These are phyloP conservation scores for Andrena trimmerana DNA, from an alignment of 2,888 invertebrate genomes.

Conservation along the genomic window DNA sequence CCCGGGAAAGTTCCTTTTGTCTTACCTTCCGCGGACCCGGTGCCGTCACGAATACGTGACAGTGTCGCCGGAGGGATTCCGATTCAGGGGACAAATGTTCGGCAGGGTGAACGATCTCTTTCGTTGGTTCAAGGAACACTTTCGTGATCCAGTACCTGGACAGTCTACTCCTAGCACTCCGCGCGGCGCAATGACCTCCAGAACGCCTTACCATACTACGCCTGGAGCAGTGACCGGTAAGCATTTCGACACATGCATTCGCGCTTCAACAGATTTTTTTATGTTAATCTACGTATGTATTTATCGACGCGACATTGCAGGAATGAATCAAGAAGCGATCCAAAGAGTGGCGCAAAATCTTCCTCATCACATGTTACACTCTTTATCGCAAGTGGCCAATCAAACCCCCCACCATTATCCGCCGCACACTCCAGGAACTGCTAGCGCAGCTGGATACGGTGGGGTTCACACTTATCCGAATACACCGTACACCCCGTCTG, in stretches of 20 bases:
- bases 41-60: slow-evolving; percentile 97
- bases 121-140: slow-evolving; percentile 99
- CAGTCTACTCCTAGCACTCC: slow-evolving; percentile 91
- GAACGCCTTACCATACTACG: slow-evolving; percentile 87
- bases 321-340: slow-evolving; percentile 89
- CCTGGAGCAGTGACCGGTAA: slow-evolving; percentile 67
- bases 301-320: slow-evolving; percentile 74
- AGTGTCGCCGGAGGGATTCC: slow-evolving; percentile 96
- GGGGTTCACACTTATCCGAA: slow-evolving; percentile 88
- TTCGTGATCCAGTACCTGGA: slow-evolving; percentile 94
- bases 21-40: slow-evolving; percentile 95
- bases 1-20: slow-evolving; percentile 97
- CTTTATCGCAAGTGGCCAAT: slow-evolving; percentile 90
- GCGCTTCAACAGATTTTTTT: neutral
- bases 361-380: slow-evolving; percentile 90
- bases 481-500: slow-evolving; percentile 96
- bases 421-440: slow-evolving; percentile 92
- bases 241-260: neutral
- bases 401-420: slow-evolving; percentile 86
- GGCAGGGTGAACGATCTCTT: slow-evolving; percentile 92
- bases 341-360: slow-evolving; percentile 90
- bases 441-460: slow-evolving; percentile 87
- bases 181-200: slow-evolving; percentile 86
- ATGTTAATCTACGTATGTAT: too few relatives aligned
- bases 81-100: slow-evolving; percentile 95